Base-by-base conservation (phyloP, 2,113 vertebrate genomes). In the Rhadina sibilatrix region DNA sequence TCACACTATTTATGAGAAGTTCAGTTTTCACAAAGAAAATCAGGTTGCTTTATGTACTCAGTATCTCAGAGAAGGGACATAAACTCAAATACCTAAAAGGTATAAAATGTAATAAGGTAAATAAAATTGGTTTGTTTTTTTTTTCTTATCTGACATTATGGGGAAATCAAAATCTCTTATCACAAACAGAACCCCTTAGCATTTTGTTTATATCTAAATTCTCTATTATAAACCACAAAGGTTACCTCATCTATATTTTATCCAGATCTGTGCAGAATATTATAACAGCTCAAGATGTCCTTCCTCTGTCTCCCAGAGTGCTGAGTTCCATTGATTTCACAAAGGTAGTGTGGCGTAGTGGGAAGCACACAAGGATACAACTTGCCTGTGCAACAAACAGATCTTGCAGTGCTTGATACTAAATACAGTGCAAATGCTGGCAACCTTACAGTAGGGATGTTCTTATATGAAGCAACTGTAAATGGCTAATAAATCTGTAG, bases 301-400 rank as follows among this genome's bases (percentile, higher is more conserved):
- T 78, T 44, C 12, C 42, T 78, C 31, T 49, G 19, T 42, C 18
- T 63, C 60, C 69, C 30, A 24, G 3, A 4, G 22, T 30, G 30
- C 35, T 49, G 5, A 2, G 21, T 47, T 75, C 49, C 28, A 53
- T 0, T 35, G 31, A 61, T 57, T 77, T 81, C 72, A 74, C 46
- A n/a, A 35, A 66, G 27, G 33, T 5, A 35, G 35, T 1, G 22
- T 15, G 27, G 33, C 27, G 24, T 0, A 70, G 56, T 0, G 1
- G 52, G 56, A 70, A 68, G 33, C 25, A 24, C 47, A 63, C 18
- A 52, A 11, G 4, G 49, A 59, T 44, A 50, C 47, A 68, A 63
- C 27, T 38, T 46, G 8, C 33, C 61, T 30, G 25, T 35, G 47
- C 38, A 54, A 30, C 31, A 86, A 40, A 40, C 24, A 84, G 2